These are phyloP conservation scores for Spilogale gracilis DNA, from an alignment of 2,113 vertebrate genomes.

Conservation along the genomic window DNA sequence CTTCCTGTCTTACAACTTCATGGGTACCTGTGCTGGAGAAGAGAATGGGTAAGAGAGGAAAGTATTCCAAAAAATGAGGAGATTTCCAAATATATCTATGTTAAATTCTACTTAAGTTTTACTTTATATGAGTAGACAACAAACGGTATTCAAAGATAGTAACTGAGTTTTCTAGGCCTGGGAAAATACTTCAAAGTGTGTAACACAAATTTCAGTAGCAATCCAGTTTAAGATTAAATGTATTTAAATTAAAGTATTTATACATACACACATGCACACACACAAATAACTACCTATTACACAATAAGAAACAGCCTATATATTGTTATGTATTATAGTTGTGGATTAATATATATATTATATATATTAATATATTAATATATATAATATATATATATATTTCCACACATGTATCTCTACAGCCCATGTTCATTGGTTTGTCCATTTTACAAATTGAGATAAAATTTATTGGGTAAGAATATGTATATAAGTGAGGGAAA, in stretches of 20 bases:
- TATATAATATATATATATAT: neutral
- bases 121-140: neutral
- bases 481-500: neutral
- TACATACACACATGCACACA: neutral
- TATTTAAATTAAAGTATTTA: neutral
- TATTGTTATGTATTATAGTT: neutral
- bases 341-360: neutral
- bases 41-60: neutral
- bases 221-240: neutral
- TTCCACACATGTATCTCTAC: neutral
- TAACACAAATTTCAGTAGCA: neutral
- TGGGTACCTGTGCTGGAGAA: neutral
- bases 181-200: neutral
- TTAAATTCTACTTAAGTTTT: neutral
- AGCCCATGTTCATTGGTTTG: neutral
- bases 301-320: neutral
- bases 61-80: neutral
- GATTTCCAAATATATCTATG: neutral
- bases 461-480: neutral
- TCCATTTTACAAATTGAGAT: neutral
- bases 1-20: fast-evolving
- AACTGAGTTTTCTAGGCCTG: neutral
- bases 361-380: too few relatives aligned
- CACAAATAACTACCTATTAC: neutral
- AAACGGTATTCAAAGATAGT: neutral